phyloP scores from a whole-genome alignment of 2,113 vertebrate genomes.

The Podiceps cristatus region DNA sequence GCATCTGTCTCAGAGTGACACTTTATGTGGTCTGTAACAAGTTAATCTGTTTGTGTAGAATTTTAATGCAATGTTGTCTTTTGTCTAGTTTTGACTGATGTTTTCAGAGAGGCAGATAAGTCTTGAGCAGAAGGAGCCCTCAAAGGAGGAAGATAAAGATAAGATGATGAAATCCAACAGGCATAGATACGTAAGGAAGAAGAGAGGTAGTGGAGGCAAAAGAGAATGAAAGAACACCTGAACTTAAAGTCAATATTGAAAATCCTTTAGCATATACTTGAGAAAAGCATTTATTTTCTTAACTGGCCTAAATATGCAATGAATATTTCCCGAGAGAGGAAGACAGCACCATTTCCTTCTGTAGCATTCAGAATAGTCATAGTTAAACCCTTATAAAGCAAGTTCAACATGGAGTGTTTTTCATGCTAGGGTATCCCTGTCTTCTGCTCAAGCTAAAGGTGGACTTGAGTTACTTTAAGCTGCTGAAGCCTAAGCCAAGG shows the following conservation, averaged over 20 bases:
- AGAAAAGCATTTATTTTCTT: background rate
- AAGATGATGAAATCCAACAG: background rate
- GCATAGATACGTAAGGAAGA: background rate
- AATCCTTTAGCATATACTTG: background rate
- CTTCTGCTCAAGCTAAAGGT: background rate
- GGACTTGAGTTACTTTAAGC: background rate
- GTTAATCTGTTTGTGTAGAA: background rate
- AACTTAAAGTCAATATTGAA: background rate
- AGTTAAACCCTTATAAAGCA: background rate
- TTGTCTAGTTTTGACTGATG: background rate
- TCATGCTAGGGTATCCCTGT: background rate
- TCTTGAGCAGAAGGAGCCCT: background rate
- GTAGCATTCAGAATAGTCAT: background rate
- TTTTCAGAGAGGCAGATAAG: background rate
- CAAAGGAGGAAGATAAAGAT: background rate
- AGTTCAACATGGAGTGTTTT: background rate
- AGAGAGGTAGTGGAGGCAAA: background rate
- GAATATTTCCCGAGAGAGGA: background rate
- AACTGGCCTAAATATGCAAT: background rate
- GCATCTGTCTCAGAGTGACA: background rate
- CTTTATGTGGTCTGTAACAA: background rate
- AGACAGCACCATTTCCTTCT: background rate
- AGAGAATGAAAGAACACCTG: background rate
- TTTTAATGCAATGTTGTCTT: background rate
- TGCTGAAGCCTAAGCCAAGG: background rate